Percentiles rank a stretch among this genome's conserved stretches.
Evolutionary conservation across 2,888 invertebrate genomes (phyloP).

Genomic region (Hemithea aestivaria): DNA sequence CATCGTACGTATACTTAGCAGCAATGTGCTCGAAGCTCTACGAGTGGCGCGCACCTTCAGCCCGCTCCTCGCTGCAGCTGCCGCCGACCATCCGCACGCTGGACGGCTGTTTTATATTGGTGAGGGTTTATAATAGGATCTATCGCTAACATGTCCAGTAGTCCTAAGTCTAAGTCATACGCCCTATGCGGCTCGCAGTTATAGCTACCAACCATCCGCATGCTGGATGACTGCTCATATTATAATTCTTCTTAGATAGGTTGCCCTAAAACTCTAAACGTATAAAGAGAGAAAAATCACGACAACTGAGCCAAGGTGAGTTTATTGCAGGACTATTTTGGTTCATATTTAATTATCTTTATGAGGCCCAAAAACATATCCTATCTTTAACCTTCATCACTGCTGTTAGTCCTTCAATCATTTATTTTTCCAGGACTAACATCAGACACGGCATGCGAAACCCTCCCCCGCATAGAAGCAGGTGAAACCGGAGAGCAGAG

Average conservation of each 20-base stretch:
- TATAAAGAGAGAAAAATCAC: no score
- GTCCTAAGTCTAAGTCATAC: conserved; percentile 84
- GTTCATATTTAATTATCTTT: no score
- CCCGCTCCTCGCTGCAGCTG: conserved; percentile 81
- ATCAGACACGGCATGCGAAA: conserved; percentile 70
- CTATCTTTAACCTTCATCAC: no score
- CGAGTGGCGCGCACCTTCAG: conserved; percentile 88
- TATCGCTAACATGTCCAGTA: conserved; percentile 83
- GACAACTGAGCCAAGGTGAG: no score
- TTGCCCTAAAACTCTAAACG: no score
- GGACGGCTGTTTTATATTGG: conserved; percentile 87
- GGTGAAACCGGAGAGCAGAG: conserved; percentile 49
- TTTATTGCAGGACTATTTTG: no score
- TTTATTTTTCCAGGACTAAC: conserved; percentile 71
- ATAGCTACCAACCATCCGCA: conserved; percentile 67
- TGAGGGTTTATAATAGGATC: conserved; percentile 15
- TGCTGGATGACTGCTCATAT: conserved; percentile 84
- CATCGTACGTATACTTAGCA: no score
- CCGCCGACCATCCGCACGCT: conserved; percentile 65
- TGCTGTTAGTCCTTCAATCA: no score
- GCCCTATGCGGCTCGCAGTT: conserved; percentile 84
- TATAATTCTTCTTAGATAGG: no score
- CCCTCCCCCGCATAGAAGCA: conserved; percentile 46
- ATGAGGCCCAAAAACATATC: no score
- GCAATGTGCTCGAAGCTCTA: conserved; percentile 84